Evolutionary conservation across 2,113 vertebrate species (phyloP), one percentile per base, ranked within the genome.

Genomic region (Pelmatolapia mariae): DNA sequence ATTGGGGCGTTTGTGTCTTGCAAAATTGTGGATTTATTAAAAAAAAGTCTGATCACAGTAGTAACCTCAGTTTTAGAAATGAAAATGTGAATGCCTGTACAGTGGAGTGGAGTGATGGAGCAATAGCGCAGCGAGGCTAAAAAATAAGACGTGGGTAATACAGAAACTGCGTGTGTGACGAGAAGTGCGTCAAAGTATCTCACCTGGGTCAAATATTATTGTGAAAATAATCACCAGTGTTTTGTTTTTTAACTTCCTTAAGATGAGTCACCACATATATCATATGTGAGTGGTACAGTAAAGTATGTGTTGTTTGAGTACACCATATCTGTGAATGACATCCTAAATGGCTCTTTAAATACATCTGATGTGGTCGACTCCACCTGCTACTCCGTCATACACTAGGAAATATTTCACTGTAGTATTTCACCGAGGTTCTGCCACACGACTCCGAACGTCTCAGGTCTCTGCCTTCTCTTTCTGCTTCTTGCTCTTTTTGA

Each of bases 401-500:
- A 85, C 82, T 47, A 57, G 90, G 61, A 90, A 90, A 76, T 54
- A 88, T 86, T 93, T 92, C 88, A 92, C 94, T 78, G 81, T 68
- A 57, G 85, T 86, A 89, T 94, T 93, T 92, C 86, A 93, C 89
- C 88, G 4, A 93, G 90, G 92, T 91, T 87, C 63, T 61, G 78
- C 19, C 18, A 76, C 19, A 29, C 80, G 73, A 52, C 24, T 54
- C 68, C 7, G 38, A 33, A 40, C 12, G 7, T 73, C 83, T 99
- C 97, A 99, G 80, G 97, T 97, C 93, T 99, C 98, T 0, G 93
- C 97, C 61, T 99, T 99, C 91, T 99, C 98, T 94, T 99, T 99
- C 96, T 98, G 98, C 94, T 97, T 97, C 94, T 97, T 97, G 94
- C 97, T 98, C 93, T 99, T 99, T 93, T 99, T 99, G 94, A 99